Evolutionary conservation across 1,140 invertebrate species (phyloP).

Genomic region (Sitophilus oryzae): DNA sequence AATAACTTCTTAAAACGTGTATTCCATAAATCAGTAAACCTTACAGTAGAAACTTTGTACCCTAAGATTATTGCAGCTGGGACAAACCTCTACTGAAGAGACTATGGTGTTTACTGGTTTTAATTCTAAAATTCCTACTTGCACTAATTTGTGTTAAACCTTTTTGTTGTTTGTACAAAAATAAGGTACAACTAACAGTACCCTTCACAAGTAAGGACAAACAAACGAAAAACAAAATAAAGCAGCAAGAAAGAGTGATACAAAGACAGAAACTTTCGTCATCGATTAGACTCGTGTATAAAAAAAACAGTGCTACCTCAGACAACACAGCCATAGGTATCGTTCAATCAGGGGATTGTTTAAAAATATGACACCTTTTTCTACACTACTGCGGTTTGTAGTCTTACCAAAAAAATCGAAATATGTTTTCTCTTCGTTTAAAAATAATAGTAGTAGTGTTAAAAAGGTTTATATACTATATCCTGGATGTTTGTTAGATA

Average conservation of each 20-base stretch:
- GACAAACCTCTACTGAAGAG: neutral
- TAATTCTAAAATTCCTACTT: slow-evolving; percentile 6
- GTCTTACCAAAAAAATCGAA: slow-evolving; percentile 1
- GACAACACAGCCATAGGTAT: slow-evolving; percentile 42
- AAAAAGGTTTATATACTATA: too few species aligned
- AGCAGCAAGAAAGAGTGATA: slow-evolving; percentile 3
- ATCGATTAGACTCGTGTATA: slow-evolving; percentile 18
- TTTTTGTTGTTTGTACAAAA: slow-evolving; percentile 1
- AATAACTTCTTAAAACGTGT: too few species aligned
- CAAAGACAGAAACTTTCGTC: slow-evolving; percentile 9
- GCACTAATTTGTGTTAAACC: slow-evolving; percentile 8
- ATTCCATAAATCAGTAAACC: too few species aligned
- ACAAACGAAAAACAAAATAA: slow-evolving; percentile 10
- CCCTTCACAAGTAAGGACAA: slow-evolving; percentile 7
- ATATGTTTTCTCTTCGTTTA: neutral
- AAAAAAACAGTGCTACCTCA: slow-evolving; percentile 39
- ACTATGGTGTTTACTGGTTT: neutral
- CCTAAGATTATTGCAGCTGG: neutral
- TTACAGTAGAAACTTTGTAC: slow-evolving; percentile 2
- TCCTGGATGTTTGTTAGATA: too few species aligned
- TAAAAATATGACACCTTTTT: neutral
- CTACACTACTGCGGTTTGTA: neutral
- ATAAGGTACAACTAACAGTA: slow-evolving; percentile 11
- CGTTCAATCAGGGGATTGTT: neutral
- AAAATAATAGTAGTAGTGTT: neutral